Evolutionary conservation across 2,113 vertebrate genomes (phyloP).

Genomic region (Chelonoidis abingdonii): DNA sequence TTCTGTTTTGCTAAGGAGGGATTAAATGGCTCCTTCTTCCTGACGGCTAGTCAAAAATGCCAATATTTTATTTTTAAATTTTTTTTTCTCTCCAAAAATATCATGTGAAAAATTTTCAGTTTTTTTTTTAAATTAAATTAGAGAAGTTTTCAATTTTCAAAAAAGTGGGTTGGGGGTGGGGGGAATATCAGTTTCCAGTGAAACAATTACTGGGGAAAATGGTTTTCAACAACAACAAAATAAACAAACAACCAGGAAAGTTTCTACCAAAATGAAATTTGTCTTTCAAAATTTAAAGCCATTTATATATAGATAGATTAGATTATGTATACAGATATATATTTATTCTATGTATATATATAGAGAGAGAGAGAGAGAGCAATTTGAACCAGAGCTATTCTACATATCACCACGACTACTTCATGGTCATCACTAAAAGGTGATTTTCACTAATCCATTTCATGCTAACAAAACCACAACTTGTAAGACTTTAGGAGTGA

Average conservation of each 20-base stretch:
- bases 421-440: fast-evolving
- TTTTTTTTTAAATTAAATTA: not conserved
- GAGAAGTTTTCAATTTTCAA: not conserved
- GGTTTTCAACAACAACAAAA: no score
- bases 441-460: not conserved
- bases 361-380: no score
- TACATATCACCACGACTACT: not conserved
- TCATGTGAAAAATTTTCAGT: not conserved
- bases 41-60: not conserved
- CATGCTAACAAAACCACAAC: not conserved
- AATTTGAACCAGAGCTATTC: no score
- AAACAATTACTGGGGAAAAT: no score
- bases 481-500: not conserved
- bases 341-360: no score
- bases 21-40: not conserved
- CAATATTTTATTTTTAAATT: not conserved
- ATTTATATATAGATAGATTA: no score
- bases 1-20: not conserved
- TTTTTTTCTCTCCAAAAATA: not conserved
- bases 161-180: not conserved
- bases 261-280: no score
- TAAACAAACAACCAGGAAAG: no score
- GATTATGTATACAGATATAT: no score
- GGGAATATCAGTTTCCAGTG: not conserved
- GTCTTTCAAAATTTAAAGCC: no score